These are phyloP conservation scores for Pipa parva DNA, from an alignment of 2,113 vertebrate genomes.

Conservation along the genomic window DNA sequence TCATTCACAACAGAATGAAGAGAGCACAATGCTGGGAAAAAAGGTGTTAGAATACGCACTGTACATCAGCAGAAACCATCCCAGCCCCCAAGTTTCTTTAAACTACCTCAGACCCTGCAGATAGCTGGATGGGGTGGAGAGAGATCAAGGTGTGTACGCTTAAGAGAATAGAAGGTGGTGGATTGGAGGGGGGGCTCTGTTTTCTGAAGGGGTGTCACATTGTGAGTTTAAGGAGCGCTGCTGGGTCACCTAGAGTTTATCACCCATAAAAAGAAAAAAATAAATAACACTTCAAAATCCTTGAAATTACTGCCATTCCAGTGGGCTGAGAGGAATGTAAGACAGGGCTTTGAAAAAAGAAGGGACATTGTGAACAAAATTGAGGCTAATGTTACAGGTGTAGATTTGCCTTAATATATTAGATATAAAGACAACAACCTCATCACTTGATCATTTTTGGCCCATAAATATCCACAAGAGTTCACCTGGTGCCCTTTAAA, in stretches of 20 bases:
- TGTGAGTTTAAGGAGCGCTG: slow-evolving; percentile 41
- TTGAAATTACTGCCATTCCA: slow-evolving; percentile 43
- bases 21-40: not conserved
- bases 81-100: slow-evolving; percentile 3
- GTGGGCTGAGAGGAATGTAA: slow-evolving; percentile 28
- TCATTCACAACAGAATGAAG: not conserved
- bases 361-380: too few relatives aligned
- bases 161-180: not conserved
- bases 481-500: too few relatives aligned
- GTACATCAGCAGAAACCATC: not conserved
- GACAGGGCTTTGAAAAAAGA: not conserved
- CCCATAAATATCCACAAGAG: too few relatives aligned
- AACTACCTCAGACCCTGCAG: slow-evolving; percentile 2
- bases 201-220: slow-evolving; percentile 32
- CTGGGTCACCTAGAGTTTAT: slow-evolving; percentile 39
- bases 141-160: slow-evolving; percentile 30
- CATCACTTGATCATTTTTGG: too few relatives aligned
- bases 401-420: too few relatives aligned
- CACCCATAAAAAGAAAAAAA: slow-evolving; percentile 41
- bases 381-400: too few relatives aligned
- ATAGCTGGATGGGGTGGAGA: slow-evolving; percentile 3
- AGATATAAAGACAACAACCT: too few relatives aligned
- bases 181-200: slow-evolving; percentile 8
- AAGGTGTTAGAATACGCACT: not conserved
- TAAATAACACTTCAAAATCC: slow-evolving; percentile 43